phyloP scores from a whole-genome alignment of 2,113 vertebrate genomes.

The Hystrix cristata region DNA sequence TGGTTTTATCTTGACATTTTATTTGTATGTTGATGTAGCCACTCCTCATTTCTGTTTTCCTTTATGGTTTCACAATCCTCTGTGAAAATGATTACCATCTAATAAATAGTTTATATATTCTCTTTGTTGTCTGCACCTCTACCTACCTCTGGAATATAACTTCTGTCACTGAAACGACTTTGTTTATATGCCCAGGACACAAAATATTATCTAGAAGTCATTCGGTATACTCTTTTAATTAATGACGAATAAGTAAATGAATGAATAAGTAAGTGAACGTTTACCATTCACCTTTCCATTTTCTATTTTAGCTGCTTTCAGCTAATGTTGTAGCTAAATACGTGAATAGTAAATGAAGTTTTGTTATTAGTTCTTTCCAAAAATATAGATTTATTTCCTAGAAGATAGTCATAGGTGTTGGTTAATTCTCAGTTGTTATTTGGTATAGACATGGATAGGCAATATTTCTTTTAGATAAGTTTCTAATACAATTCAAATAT shows the following conservation, averaged over 20 bases:
- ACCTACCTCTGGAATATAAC: background rate
- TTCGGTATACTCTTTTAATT: background rate
- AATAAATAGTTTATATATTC: background rate
- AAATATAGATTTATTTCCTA: background rate
- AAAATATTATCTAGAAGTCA: background rate
- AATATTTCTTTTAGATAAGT: background rate
- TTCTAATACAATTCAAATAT: background rate
- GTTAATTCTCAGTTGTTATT: background rate
- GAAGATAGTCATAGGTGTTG: background rate
- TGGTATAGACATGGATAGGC: background rate
- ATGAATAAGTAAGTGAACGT: background rate
- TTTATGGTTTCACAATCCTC: background rate
- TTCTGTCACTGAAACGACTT: background rate
- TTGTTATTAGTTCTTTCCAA: background rate
- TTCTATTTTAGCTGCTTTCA: background rate
- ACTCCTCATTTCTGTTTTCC: background rate
- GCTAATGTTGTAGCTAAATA: background rate
- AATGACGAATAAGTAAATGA: background rate
- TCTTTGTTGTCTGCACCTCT: background rate
- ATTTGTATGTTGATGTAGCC: background rate
- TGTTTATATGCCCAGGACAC: background rate
- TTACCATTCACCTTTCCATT: background rate
- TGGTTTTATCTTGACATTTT: background rate
- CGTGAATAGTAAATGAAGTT: background rate
- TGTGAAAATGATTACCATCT: background rate